These are phyloP conservation scores for Dreissena rostriformis DNA, from an alignment of 1,140 invertebrate species.

Conservation along the genomic window DNA sequence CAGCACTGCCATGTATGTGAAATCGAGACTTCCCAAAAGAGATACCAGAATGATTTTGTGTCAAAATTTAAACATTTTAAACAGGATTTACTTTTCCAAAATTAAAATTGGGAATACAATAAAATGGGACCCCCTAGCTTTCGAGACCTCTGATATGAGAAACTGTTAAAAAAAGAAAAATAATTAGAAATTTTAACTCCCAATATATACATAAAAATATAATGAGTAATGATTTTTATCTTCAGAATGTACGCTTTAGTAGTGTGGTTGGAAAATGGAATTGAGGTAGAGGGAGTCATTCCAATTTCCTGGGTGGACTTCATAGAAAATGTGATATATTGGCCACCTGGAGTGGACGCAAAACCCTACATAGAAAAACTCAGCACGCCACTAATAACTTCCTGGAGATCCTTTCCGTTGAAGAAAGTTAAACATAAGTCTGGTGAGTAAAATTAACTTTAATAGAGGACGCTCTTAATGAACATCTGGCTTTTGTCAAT, in stretches of 20 bases:
- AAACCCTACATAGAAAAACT: constrained; percentile 4
- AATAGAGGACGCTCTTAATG: too few species aligned
- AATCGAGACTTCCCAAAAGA: too few species aligned
- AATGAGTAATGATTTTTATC: too few species aligned
- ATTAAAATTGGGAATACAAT: not conserved
- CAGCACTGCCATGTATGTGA: too few species aligned
- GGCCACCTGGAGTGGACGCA: constrained; percentile 32
- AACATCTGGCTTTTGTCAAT: too few species aligned
- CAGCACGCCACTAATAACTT: not conserved
- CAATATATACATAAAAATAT: not conserved
- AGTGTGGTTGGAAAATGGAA: constrained; percentile 22
- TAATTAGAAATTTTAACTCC: not conserved
- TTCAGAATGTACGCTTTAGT: constrained; percentile 43
- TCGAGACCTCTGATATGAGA: not conserved
- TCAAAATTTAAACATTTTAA: not conserved
- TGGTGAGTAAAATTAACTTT: constrained; percentile 19
- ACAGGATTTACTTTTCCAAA: not conserved
- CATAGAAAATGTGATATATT: not conserved
- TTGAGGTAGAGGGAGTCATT: constrained; percentile 39
- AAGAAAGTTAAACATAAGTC: constrained; percentile 37
- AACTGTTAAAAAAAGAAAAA: not conserved
- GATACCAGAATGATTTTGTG: not conserved
- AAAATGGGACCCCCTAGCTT: not conserved
- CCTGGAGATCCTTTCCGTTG: constrained; percentile 28
- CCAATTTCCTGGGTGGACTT: constrained; percentile 27